Base-by-base conservation (phyloP, 2,888 invertebrate species). In the Heliconius cydno region DNA sequence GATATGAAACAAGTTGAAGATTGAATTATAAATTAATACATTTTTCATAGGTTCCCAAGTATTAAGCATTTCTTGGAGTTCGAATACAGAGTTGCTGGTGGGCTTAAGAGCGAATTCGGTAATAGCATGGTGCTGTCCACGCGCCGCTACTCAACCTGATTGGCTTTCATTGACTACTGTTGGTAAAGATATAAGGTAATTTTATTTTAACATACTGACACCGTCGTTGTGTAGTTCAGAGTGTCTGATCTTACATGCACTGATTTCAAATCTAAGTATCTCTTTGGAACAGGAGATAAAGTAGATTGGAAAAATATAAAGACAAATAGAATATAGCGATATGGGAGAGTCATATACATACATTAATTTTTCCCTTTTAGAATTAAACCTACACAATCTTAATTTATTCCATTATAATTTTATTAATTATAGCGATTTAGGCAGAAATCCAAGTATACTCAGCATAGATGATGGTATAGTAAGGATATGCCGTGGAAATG, bases 401-500 rank as follows among this genome's bases (percentile, higher is more conserved):
- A 52, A 19, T 52, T 34, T 1, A 52, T 19, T 52, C 19, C 3
- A 68, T n/a, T 34, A 22, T 38, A 65, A 28, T 30, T 15, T 75
- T 19, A 25, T 13, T 77, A 52, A 28, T 77, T 76, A 73, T 79
- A 98, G 98, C 83, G 98, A 99, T 90, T 96, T 98, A 85, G 99
- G 99, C 4, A 97, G 98, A 86, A 97, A 97, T 86, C 98, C 99
- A 0, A 96, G 96, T 80, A 96, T 99, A 19, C 94, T 97, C 79
- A 97, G 96, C 85, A 98, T 99, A 86, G 96, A 98, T 85, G 98
- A 98, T 81, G 98, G 98, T 80, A 96, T 98, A 78, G 96, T 98
- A 1, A 97, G 97, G 2, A 96, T 99, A 74, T 96, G 98, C 81
- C 96, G 98, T 67, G 97, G 97, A 0, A 98, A 99, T 87, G 99